Evolutionary conservation across 2,888 invertebrate species (phyloP), one percentile per base, ranked within the genome.

Genomic region (Gryllus longicercus): DNA sequence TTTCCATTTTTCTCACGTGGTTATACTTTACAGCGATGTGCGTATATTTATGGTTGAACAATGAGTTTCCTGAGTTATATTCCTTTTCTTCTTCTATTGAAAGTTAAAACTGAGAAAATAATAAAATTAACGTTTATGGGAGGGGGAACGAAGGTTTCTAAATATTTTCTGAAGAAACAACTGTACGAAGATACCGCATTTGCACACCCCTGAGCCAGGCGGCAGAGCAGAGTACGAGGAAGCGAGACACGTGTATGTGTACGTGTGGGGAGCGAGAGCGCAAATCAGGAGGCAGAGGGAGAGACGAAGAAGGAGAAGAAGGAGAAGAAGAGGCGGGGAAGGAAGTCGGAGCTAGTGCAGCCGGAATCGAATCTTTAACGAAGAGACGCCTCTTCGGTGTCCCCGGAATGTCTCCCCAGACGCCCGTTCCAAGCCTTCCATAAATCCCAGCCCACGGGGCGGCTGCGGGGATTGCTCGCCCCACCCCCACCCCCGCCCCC

Each of bases 321-420:
- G 75, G n/a, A 25, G 51, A 74, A 77, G 80, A 38, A 51, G 38
- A 38, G 38, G 38, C 38, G 38, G n/a, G 14, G 74, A 38, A 12
- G 75, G 51, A 77, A 50, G 76, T 75, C 74, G 74, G n/a, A 25
- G 50, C 49, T 38, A 25, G 23, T 76, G 25, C 23, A 76, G 74
- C 76, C 51, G 79, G 79, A 79, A 79, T 79, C 79, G 79, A 79
- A 79, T 79, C 79, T 77, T 79, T 79, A 79, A 79, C 79, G 79
- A 79, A 76, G 79, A 63, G 79, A 76, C 79, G 79, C 79, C 79
- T 79, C 79, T 79, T 79, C 77, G 79, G 77, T 79, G 79, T 79
- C 79, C 77, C 79, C 79, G 63, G 76, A 79, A 79, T 79, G 79
- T 79, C 79, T 79, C 79, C 79, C 79, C 16, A 79, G 79, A 79